These are phyloP conservation scores for Chondrilla cf. caribensis DNA, from an alignment of 37 sponge, comb jelly and placozoan genomes.

Conservation along the genomic window DNA sequence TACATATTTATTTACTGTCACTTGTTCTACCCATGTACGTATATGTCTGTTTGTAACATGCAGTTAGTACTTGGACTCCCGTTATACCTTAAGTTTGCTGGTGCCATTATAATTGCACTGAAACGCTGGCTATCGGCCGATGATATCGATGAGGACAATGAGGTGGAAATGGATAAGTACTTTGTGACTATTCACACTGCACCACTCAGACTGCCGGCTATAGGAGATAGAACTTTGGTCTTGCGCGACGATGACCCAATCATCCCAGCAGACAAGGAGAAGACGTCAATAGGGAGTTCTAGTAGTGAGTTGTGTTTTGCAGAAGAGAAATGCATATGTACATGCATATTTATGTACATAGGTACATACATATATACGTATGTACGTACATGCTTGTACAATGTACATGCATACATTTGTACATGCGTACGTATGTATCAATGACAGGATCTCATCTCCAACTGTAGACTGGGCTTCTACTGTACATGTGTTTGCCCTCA, in stretches of 20 bases:
- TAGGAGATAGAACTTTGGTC: no score
- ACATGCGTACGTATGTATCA: no score
- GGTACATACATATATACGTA: background rate
- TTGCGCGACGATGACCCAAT: no score
- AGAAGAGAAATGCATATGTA: background rate
- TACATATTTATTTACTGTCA: background rate
- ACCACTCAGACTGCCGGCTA: background rate
- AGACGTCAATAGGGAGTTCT: background rate
- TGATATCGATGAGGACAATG: slow-evolving; percentile 40
- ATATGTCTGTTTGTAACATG: background rate
- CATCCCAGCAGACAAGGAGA: no score
- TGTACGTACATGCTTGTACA: background rate
- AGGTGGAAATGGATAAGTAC: slow-evolving; percentile 29
- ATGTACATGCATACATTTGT: no score
- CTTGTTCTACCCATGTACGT: background rate
- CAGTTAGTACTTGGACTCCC: slow-evolving; percentile 58
- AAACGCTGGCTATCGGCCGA: slow-evolving; percentile 56
- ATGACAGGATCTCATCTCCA: no score
- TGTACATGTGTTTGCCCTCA: no score
- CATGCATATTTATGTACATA: background rate
- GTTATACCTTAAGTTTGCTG: slow-evolving; percentile 69
- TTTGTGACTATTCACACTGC: slow-evolving; percentile 8
- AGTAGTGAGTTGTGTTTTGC: background rate
- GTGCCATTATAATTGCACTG: slow-evolving; percentile 38
- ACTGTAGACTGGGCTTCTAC: no score